A percentile compares a stretch with the other conserved stretches of the same genome.
Conservation (phyloP, 2,113 vertebrate species). For the Marmota monax region DNA sequence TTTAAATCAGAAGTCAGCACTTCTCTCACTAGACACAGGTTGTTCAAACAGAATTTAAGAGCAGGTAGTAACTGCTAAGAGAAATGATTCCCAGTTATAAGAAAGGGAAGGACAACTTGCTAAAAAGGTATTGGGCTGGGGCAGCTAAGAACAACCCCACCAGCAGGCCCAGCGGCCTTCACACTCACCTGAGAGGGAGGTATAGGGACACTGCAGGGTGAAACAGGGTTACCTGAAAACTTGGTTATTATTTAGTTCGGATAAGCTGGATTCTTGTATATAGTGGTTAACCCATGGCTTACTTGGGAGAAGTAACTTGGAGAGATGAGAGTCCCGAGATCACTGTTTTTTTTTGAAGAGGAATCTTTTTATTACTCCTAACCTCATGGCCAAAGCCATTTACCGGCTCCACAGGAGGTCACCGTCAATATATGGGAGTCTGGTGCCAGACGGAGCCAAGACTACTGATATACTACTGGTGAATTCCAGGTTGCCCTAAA, state of each 20-base stretch:
- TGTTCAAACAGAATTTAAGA: not conserved
- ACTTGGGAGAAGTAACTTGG: not conserved
- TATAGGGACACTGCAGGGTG: rapidly evolving
- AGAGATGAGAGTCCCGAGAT: not conserved
- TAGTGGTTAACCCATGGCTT: not conserved
- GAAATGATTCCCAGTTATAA: not conserved
- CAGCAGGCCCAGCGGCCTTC: not conserved
- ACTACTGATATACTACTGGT: not conserved
- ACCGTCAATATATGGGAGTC: not conserved
- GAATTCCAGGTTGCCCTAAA: not conserved
- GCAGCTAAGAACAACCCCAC: not conserved
- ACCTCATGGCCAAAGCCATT: not conserved
- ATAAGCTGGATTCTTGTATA: not conserved
- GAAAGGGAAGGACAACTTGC: not conserved
- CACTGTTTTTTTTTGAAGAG: not conserved
- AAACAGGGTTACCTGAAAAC: not conserved
- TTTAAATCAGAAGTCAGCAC: not conserved
- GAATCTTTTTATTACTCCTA: not conserved
- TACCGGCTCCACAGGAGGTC: not conserved
- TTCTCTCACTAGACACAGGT: not conserved
- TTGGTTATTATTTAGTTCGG: not conserved
- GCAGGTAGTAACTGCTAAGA: not conserved
- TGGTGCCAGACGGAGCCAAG: not conserved
- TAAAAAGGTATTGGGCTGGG: not conserved
- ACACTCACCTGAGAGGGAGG: not conserved